Evolutionary conservation across 2,888 invertebrate species (phyloP).

Genomic region (Leptinotarsa peninsularis): DNA sequence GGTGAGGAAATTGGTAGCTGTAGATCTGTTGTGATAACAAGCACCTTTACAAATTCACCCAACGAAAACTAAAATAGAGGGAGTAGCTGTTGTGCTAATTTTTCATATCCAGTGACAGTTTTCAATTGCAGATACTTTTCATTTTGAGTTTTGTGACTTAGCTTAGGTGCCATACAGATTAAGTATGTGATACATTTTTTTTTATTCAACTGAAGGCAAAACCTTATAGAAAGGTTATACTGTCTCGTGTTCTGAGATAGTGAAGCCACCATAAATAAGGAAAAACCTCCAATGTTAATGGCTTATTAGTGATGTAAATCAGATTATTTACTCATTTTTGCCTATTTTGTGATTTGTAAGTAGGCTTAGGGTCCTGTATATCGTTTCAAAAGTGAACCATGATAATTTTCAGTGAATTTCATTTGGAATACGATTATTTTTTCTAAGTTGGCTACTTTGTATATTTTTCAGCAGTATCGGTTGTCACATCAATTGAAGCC

Average conservation of each 20-base stretch:
- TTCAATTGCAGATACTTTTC: background rate
- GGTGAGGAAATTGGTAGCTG: background rate
- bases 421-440: too few species aligned
- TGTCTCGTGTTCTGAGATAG: background rate
- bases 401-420: constrained; percentile 9
- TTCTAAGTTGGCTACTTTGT: too few species aligned
- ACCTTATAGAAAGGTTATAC: background rate
- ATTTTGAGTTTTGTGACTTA: background rate
- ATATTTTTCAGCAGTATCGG: too few species aligned
- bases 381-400: background rate
- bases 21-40: background rate
- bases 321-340: background rate
- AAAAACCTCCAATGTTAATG: background rate
- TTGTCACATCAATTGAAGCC: too few species aligned
- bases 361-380: background rate
- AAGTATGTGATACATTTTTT: background rate
- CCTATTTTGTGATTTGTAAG: background rate
- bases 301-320: constrained; percentile 5
- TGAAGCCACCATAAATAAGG: background rate
- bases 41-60: background rate
- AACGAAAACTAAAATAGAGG: background rate
- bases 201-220: background rate
- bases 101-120: background rate
- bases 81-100: background rate
- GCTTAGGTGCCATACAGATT: constrained; percentile 1